Evolutionary conservation across 2,797 vertebrate species (phyloP), one percentile per base, ranked within the genome.

Genomic region (Acanthiza pusilla): DNA sequence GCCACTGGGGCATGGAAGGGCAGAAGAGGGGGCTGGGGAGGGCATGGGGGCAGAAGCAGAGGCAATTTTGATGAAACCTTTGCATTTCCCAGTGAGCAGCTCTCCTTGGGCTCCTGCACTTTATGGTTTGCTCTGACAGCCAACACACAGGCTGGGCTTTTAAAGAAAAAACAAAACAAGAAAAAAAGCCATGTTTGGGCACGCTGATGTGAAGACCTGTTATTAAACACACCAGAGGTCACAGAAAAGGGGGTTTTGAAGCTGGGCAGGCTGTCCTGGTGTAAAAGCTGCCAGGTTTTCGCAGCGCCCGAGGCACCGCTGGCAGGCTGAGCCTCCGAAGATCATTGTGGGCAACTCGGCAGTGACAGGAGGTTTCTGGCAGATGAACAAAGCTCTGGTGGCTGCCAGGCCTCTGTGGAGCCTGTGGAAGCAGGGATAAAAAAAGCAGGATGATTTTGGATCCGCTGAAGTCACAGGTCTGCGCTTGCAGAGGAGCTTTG

Each of bases 401-500:
- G 72, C 25, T 93, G 88, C 75, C 89, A 91, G 53, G 67, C 18
- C 48, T 76, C 68, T 89, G 0, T 34, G 13, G 43, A 20, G 50
- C 10, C 53, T 34, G 29, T 76, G 55, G 75, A 79, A 73, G 62
- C 2, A 45, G 53, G 36, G 48, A 25, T 83, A 36, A 55, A 34
- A 80, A 88, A 67, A 66, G 67, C 40, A 6, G 34, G 30, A 43
- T 63, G 79, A 0, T 45, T 95, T 53, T 1, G 6, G 57, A 63
- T 38, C 10, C 55, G 32, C 9, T 2, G 17, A 53, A 83, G 82
- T 13, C 51, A 43, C 3, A 1, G 34, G 65, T 27, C 40, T 55
- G 51, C 0, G 4, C 12, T 17, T 38, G 50, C 18, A 20, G 58
- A 23, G 0, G 5, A 1, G 2, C 29, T 29, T 13, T 21, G 0